Evolutionary conservation across 2,113 vertebrate species (phyloP).

Genomic region (Mustelus asterias): DNA sequence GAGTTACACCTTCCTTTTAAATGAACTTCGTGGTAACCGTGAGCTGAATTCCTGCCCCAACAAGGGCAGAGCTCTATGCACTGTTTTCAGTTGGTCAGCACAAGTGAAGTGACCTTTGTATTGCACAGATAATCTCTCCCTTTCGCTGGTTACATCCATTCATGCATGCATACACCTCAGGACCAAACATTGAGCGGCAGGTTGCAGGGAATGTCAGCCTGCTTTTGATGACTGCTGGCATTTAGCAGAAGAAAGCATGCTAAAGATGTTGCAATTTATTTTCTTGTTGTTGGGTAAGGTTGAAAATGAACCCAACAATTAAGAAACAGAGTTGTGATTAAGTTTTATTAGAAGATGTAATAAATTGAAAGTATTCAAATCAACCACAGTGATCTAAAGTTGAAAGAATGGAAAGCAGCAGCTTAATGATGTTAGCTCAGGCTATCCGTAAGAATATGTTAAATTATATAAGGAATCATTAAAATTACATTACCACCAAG

Average conservation of each 20-base stretch:
- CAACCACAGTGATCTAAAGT: background rate
- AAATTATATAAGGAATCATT: background rate
- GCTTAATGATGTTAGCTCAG: background rate
- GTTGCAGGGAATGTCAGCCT: background rate
- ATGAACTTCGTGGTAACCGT: background rate
- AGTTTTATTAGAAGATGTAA: background rate
- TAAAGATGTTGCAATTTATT: background rate
- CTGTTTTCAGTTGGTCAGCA: background rate
- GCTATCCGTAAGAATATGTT: background rate
- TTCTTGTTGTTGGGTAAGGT: background rate
- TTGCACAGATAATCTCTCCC: background rate
- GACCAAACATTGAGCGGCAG: background rate
- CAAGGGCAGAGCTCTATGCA: background rate
- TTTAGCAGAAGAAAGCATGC: slow-evolving; percentile 5
- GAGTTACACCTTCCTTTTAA: background rate
- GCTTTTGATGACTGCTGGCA: background rate
- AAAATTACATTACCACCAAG: background rate
- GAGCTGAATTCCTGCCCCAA: background rate
- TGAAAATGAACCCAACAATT: background rate
- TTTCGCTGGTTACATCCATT: background rate
- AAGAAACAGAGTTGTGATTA: background rate
- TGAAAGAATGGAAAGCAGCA: slow-evolving; percentile 2
- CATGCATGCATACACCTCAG: background rate
- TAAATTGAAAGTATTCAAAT: background rate
- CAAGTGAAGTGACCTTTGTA: background rate